Conservation (phyloP, 2,888 invertebrate species). For the Synergus itoensis region DNA sequence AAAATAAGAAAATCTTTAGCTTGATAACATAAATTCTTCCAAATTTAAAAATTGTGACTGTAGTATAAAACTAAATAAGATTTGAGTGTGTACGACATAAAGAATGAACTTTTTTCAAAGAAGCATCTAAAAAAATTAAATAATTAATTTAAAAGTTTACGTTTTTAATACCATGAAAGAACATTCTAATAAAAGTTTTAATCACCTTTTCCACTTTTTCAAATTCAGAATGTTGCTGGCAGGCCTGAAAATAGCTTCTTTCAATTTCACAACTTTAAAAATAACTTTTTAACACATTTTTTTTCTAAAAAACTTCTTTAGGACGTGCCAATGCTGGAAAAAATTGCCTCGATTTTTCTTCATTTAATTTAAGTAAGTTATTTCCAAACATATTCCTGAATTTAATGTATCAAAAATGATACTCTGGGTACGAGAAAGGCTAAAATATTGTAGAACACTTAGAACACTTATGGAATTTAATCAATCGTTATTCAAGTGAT, state of each 20-base stretch:
- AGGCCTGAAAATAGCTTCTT: neutral
- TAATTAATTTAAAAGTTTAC: neutral
- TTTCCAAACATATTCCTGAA: neutral
- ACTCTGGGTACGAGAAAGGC: neutral
- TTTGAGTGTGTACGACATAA: neutral
- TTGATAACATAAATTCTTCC: too few species aligned
- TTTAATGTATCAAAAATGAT: neutral
- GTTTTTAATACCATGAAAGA: neutral
- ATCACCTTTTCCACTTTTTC: neutral
- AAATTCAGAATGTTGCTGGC: neutral
- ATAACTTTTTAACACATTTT: neutral
- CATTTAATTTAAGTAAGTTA: conserved; percentile 1
- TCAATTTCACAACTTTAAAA: neutral
- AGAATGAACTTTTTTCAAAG: neutral
- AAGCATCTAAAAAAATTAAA: neutral
- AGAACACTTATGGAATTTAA: neutral
- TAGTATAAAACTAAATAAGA: too few species aligned
- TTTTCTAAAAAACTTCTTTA: neutral
- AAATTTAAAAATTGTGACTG: too few species aligned
- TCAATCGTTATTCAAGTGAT: too few species aligned
- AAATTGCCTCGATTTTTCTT: neutral
- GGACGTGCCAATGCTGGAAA: conserved; percentile 1
- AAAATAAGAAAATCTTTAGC: too few species aligned
- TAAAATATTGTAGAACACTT: neutral
- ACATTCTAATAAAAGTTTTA: neutral